These are phyloP conservation scores for Baryphthengus martii DNA, from an alignment of 2,113 vertebrate genomes.

Conservation along the genomic window DNA sequence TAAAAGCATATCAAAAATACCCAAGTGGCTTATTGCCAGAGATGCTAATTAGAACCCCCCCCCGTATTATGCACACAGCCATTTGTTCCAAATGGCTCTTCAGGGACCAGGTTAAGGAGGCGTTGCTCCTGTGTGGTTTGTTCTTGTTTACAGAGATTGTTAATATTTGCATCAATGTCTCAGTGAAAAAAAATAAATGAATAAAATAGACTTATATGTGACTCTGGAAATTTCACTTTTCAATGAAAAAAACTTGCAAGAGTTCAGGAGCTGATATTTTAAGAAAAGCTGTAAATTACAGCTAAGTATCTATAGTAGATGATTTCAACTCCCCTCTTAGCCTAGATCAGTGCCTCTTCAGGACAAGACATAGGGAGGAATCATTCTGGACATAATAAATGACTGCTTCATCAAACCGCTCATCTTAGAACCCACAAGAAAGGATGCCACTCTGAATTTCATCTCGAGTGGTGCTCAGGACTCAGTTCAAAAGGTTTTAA, in stretches of 20 bases:
- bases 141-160: constrained; percentile 59
- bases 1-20: constrained; percentile 47
- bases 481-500: background rate
- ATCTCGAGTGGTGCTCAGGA: background rate
- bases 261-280: background rate
- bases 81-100: constrained; percentile 45
- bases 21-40: constrained; percentile 46
- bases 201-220: background rate
- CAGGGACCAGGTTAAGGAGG: constrained; percentile 26
- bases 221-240: background rate
- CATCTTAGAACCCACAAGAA: background rate
- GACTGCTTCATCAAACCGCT: background rate
- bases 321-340: background rate
- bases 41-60: constrained; percentile 65
- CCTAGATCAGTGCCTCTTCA: background rate
- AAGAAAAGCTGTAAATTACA: background rate
- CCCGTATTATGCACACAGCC: constrained; percentile 1
- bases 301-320: background rate
- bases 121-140: constrained; percentile 18
- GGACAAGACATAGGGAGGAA: background rate
- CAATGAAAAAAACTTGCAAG: background rate
- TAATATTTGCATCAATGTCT: constrained; percentile 37
- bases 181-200: background rate
- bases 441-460: background rate
- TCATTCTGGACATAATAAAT: background rate